Evolutionary conservation across 30 jellyfish, hydroid and myxozoan species (phyloP).

Genomic region (Cassiopea andromeda): DNA sequence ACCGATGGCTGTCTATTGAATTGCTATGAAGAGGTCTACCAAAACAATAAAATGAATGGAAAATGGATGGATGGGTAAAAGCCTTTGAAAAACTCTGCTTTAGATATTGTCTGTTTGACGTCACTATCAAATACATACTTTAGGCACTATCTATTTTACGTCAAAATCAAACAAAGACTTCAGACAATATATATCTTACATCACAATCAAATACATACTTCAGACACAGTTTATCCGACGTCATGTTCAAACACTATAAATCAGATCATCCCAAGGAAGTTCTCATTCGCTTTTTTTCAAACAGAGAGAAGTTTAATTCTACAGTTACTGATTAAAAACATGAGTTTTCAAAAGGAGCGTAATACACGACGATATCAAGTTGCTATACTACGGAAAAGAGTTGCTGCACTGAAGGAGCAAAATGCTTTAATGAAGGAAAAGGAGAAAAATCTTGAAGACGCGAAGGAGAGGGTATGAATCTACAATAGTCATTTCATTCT

Average conservation of each 20-base stretch:
- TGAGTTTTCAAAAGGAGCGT: background rate
- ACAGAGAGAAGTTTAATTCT: background rate
- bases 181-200: too few relatives aligned
- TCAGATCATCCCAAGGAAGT: background rate
- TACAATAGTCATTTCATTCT: background rate
- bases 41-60: too few relatives aligned
- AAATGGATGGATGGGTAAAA: too few relatives aligned
- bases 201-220: too few relatives aligned
- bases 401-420: background rate
- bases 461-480: background rate
- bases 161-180: background rate
- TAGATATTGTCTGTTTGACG: too few relatives aligned
- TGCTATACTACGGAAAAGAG: background rate
- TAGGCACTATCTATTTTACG: background rate
- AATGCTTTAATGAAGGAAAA: background rate
- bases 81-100: too few relatives aligned
- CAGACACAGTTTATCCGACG: too few relatives aligned
- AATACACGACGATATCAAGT: background rate
- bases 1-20: too few relatives aligned
- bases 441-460: background rate
- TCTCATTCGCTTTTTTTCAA: background rate
- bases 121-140: too few relatives aligned
- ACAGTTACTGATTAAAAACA: background rate
- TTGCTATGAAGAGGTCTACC: too few relatives aligned
- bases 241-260: background rate